Base-by-base conservation (phyloP, 2,888 invertebrate genomes). In the Drosophila tripunctata region DNA sequence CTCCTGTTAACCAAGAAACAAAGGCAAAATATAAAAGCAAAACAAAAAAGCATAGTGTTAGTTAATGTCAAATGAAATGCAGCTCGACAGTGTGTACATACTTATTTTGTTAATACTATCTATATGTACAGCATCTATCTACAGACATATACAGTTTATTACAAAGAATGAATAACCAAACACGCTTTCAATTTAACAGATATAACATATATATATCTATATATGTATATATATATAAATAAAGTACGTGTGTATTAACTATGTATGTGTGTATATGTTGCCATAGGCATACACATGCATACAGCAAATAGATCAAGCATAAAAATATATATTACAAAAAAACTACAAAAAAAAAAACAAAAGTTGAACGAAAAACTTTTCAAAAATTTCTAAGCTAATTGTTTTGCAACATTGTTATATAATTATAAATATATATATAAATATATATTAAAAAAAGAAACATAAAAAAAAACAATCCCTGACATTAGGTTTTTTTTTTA, bases 401-500 rank as follows among this genome's bases (percentile, higher is more conserved):
- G 65, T 69, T 58, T 69, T 44, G 51, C 38, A 48, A 52, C 64
- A 43, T 48, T 65, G 70, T 70, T 65, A 52, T 64, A 43, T 48
- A 58, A 64, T 70, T 65, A 65, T 35, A 57, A 5, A 43, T 35
- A 38, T 45, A 41, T 30, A 65, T 21, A 30, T n/a, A n/a, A n/a
- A n/a, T n/a, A 10, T 40, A 47, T 15, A 33, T 22, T 27, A 35
- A 14, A 24, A 5, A 40, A 12, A 43, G 6, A 24, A 22, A 22
- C n/a, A 30, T 0, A 33, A 40, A 27, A 35, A 17, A 12, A 31
- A 12, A 24, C 57, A 67, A 72, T 58, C 66, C 75, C 67, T 47
- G 74, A 76, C 61, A 70, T 71, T 74, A 82, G 78, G 82, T 50
- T 82, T 79, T 76, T 82, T 78, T 27, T n/a, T n/a, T n/a, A n/a